A percentile compares a stretch with the other conserved stretches of the same genome.
phyloP scores from a whole-genome alignment of 53 echinoderm and acorn worm genomes.

The Pentamera pediparva region DNA sequence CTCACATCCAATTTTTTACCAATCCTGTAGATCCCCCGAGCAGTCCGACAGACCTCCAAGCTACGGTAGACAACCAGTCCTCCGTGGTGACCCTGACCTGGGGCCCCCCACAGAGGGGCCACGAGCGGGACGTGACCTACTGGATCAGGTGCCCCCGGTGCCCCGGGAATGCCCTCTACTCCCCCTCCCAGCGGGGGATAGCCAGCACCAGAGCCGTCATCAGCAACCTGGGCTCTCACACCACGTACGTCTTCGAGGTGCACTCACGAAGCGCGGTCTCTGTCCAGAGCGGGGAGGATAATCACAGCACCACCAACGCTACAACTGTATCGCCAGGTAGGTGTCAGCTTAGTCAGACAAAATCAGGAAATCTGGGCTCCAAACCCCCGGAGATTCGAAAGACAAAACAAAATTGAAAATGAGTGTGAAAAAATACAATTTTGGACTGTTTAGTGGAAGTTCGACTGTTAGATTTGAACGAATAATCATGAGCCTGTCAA shows the following conservation, averaged over 20 bases:
- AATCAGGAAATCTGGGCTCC: too few relatives aligned
- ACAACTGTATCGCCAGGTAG: conserved; percentile 91
- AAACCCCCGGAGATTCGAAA: too few relatives aligned
- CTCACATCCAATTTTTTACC: too few relatives aligned
- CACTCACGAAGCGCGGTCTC: conserved; percentile 76
- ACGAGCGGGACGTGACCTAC: conserved; percentile 66
- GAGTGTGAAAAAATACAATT: too few relatives aligned
- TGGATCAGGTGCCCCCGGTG: conserved; percentile 68
- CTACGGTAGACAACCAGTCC: conserved; percentile 78
- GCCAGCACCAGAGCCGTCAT: conserved; percentile 63
- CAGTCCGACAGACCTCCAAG: conserved; percentile 55
- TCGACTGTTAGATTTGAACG: too few relatives aligned
- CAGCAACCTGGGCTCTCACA: conserved; percentile 80
- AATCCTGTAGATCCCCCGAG: conserved; percentile 90
- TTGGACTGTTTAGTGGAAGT: too few relatives aligned
- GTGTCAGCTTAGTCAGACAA: too few relatives aligned
- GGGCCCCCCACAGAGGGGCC: conserved; percentile 50
- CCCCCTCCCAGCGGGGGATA: conserved; percentile 46
- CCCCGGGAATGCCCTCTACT: conserved; percentile 61
- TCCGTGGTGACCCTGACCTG: conserved; percentile 87
- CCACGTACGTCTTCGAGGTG: conserved; percentile 75
- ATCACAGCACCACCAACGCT: conserved; percentile 61
- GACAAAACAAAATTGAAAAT: too few relatives aligned
- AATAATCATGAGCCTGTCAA: too few relatives aligned
- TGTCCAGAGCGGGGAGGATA: conserved; percentile 42